Evolutionary conservation across 2,113 vertebrate genomes (phyloP).

Genomic region (Noctilio leporinus): DNA sequence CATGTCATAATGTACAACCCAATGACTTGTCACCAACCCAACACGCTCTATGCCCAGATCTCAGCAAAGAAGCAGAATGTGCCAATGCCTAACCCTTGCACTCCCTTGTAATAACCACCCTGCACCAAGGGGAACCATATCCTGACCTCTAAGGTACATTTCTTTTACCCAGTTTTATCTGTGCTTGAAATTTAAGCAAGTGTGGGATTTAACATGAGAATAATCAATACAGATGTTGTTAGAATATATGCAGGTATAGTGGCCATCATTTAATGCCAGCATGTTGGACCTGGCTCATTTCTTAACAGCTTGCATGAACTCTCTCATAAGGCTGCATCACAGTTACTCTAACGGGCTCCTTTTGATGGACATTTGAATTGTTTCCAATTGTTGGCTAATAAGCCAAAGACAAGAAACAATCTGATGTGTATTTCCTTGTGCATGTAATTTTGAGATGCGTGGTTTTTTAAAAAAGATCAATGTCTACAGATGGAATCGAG

Average conservation of each 20-base stretch:
- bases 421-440: background rate
- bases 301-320: background rate
- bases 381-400: background rate
- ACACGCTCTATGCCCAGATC: rapidly evolving
- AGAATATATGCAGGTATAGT: background rate
- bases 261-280: background rate
- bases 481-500: background rate
- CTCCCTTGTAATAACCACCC: background rate
- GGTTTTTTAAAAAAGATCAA: background rate
- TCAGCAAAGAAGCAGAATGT: rapidly evolving
- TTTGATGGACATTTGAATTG: background rate
- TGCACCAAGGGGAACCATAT: background rate
- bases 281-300: background rate
- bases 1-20: background rate
- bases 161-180: background rate
- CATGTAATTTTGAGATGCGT: background rate
- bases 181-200: background rate
- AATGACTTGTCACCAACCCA: background rate
- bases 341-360: background rate
- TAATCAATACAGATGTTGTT: background rate
- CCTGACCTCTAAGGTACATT: background rate
- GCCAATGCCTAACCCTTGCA: background rate
- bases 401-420: background rate
- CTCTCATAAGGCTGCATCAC: background rate
- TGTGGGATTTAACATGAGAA: background rate